Evolutionary conservation across 2,797 vertebrate species (phyloP).

Genomic region (Gastrophryne carolinensis): DNA sequence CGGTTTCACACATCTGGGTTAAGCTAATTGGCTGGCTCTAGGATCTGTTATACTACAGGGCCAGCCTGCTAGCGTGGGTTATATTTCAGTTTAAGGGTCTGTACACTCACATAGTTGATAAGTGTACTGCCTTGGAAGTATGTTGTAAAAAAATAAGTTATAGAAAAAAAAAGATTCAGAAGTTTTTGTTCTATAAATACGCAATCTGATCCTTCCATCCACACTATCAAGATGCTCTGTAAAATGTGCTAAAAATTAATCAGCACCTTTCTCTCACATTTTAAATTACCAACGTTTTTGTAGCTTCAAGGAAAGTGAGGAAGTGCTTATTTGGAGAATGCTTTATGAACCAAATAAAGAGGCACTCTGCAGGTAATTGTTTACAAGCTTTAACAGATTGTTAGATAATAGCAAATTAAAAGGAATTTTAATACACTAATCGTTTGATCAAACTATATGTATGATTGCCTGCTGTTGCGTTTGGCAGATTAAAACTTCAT

Average conservation of each 20-base stretch:
- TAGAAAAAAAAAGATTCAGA: neutral
- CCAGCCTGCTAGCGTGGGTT: no score
- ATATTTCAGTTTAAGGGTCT: no score
- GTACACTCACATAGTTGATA: no score
- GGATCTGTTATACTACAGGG: no score
- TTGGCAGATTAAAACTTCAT: no score
- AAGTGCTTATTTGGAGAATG: neutral
- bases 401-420: neutral
- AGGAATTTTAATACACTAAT: no score
- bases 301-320: neutral
- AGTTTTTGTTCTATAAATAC: neutral
- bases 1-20: no score
- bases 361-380: neutral
- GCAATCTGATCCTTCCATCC: neutral
- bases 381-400: neutral
- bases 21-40: no score
- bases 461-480: no score
- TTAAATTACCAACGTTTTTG: neutral
- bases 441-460: no score
- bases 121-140: no score
- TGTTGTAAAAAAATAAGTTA: neutral
- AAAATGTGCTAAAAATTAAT: slow-evolving; percentile 41
- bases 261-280: slow-evolving; percentile 19
- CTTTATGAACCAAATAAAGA: neutral
- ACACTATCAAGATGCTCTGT: neutral